Base-by-base conservation (phyloP, 2,113 vertebrate species). In the Corydoras maculifer region DNA sequence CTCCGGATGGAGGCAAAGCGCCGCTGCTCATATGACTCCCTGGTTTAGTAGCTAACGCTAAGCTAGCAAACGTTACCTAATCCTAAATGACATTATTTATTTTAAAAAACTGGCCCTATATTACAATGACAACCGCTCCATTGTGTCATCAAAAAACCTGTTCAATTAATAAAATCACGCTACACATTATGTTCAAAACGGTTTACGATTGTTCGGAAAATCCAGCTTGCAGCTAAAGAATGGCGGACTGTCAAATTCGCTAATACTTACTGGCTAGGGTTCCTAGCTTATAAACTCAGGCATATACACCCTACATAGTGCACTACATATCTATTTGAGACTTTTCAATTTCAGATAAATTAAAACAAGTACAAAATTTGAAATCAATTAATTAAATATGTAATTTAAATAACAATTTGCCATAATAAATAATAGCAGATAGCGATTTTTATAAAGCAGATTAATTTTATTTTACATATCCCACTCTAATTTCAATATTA, bases 61-160 rank as follows among this genome's bases (percentile, higher is more conserved):
- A 29, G 55, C 32, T 68, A 58, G 32, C 66, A 10, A 53, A 10
- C 13, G 9, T 53, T 68, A 14, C 55, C 55, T 68, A 59, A 58
- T 55, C 6, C 5, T 48, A 49, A 58, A 10, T 13, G 10, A 9
- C 10, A 8, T 15, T 3, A 32, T 8, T 18, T n/a, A 58, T 58
- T 43, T 43, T 25, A 25, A 57, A 68, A 43, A 43, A 43, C 35
- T 43, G 4, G 35, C 35, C 35, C 35, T 43, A 43, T 43, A 43
- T 43, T 43, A 53, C 51, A 53, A 53, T 10, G 13, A 12, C 51
- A 53, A 53, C 51, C 51, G 51, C 13, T 53, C 9, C 13, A 14
- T 12, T 53, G 11, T 53, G 35, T 43, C 35, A 43, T 8, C 35
- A 43, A 43, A 43, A 43, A 2, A 1, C 4, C 35, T 2, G 1